Percentiles rank a stretch among this genome's conserved stretches.
These are phyloP conservation scores for Triplophysa yarkandensis DNA, from an alignment of 2,797 vertebrate species.

Conservation along the genomic window DNA sequence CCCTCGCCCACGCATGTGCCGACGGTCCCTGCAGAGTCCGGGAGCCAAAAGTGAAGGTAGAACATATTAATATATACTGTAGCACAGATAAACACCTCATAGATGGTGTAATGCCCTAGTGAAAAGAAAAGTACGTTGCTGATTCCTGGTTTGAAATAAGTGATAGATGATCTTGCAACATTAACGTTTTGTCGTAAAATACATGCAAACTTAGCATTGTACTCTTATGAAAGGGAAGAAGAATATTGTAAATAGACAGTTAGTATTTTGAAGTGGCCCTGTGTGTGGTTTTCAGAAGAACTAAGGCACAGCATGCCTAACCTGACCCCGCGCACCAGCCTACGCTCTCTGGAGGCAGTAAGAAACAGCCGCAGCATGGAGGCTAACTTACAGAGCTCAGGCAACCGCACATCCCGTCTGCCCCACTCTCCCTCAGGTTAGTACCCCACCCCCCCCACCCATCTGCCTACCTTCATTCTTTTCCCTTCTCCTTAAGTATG, in stretches of 20 bases:
- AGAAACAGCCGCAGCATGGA: conserved; percentile 92
- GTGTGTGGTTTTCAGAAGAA: conserved; percentile 84
- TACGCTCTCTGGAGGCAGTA: conserved; percentile 85
- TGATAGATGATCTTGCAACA: background rate
- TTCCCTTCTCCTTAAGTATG: background rate
- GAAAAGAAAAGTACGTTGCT: too few species aligned
- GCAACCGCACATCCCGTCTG: conserved; percentile 85
- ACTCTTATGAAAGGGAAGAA: background rate
- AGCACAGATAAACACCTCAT: too few species aligned
- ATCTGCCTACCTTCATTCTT: conserved; percentile 31
- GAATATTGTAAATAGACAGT: background rate
- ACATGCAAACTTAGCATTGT: background rate
- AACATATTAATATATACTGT: conserved; percentile 1
- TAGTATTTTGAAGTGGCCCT: conserved; percentile 60
- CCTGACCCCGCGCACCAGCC: conserved; percentile 85
- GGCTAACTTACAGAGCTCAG: conserved; percentile 90
- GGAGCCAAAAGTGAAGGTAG: conserved; percentile 84
- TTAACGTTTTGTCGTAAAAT: background rate
- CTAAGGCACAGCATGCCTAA: conserved; percentile 94
- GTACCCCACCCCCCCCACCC: conserved; percentile 65
- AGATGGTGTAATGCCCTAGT: too few species aligned
- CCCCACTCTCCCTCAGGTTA: conserved; percentile 84
- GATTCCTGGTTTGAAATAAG: background rate
- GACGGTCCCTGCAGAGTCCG: conserved; percentile 80
- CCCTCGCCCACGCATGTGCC: conserved; percentile 76